These are phyloP conservation scores for Sesia bembeciformis DNA, from an alignment of 2,888 invertebrate species.

Conservation along the genomic window DNA sequence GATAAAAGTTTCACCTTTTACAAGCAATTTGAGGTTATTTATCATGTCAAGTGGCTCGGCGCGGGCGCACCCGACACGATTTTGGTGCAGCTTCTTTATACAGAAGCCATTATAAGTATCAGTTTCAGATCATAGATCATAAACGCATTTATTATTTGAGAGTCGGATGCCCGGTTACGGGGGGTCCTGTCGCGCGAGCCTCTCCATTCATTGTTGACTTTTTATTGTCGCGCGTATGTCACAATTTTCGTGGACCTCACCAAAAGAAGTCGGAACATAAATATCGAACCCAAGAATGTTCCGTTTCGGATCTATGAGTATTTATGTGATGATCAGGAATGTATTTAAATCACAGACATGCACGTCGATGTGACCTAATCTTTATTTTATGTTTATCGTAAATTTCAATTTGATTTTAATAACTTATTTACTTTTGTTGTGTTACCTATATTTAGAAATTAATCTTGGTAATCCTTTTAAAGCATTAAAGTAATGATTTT, in stretches of 20 bases:
- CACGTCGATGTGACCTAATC: slow-evolving; percentile 48
- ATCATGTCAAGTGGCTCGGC: slow-evolving; percentile 42
- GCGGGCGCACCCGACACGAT: slow-evolving; percentile 35
- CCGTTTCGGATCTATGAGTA: slow-evolving; percentile 40
- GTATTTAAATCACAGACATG: slow-evolving; percentile 52
- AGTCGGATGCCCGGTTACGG: slow-evolving; percentile 45
- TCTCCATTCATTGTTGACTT: slow-evolving; percentile 54
- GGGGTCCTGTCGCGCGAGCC: slow-evolving; percentile 53
- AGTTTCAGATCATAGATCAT: slow-evolving; percentile 74
- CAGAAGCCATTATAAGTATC: slow-evolving; percentile 74
- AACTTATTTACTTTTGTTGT: slow-evolving; percentile 55
- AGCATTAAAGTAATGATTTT: slow-evolving; percentile 28
- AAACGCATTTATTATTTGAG: slow-evolving; percentile 61
- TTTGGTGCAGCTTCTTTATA: slow-evolving; percentile 65
- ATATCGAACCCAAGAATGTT: slow-evolving; percentile 50
- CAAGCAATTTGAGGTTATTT: slow-evolving; percentile 70
- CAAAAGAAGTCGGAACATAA: slow-evolving; percentile 40
- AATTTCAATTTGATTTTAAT: slow-evolving; percentile 67
- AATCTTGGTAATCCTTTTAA: slow-evolving; percentile 45
- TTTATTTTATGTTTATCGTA: slow-evolving; percentile 65
- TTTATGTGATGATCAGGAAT: slow-evolving; percentile 45
- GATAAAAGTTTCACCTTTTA: slow-evolving; percentile 65
- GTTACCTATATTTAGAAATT: slow-evolving; percentile 36
- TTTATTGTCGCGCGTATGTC: slow-evolving; percentile 60
- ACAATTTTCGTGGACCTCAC: slow-evolving; percentile 55